These are phyloP conservation scores for Atta colombica DNA, from an alignment of 1,140 invertebrate species.

Conservation along the genomic window DNA sequence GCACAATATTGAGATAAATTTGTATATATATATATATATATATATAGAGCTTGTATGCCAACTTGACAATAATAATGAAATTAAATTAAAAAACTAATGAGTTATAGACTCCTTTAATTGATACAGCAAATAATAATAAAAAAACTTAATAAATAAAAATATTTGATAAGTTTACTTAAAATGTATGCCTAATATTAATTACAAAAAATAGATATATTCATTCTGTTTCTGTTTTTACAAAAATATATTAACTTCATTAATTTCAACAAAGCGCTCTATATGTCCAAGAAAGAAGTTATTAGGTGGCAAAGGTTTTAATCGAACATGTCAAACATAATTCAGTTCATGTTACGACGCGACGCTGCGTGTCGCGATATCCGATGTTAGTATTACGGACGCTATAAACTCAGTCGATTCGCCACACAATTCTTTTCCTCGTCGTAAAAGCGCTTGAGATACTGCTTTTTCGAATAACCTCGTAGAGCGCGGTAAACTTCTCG, in stretches of 20 bases:
- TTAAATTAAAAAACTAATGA: too few species aligned
- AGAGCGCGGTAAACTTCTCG: background rate
- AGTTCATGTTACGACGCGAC: background rate
- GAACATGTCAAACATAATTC: constrained; percentile 25
- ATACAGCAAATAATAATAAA: too few species aligned
- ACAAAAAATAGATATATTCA: background rate
- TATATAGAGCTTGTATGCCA: too few species aligned
- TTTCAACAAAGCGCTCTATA: background rate
- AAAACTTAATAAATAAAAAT: too few species aligned
- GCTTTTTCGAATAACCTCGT: constrained; percentile 14
- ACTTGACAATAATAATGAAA: too few species aligned
- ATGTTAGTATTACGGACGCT: constrained; percentile 16
- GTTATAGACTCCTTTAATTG: too few species aligned
- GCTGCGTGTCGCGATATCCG: constrained; percentile 19
- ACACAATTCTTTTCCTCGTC: constrained; percentile 38
- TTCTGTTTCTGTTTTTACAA: background rate
- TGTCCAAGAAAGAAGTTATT: background rate
- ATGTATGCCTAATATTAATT: background rate
- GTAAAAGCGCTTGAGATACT: constrained; percentile 26
- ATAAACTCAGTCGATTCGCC: constrained; percentile 32
- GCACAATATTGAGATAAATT: too few species aligned
- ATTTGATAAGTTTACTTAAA: too few species aligned
- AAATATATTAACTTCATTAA: background rate
- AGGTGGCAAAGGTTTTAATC: background rate
- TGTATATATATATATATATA: too few species aligned